Percentiles rank a stretch among this genome's conserved stretches.
These are phyloP conservation scores for Branchellion lobata DNA, from an alignment of 2,888 invertebrate genomes.

Conservation along the genomic window DNA sequence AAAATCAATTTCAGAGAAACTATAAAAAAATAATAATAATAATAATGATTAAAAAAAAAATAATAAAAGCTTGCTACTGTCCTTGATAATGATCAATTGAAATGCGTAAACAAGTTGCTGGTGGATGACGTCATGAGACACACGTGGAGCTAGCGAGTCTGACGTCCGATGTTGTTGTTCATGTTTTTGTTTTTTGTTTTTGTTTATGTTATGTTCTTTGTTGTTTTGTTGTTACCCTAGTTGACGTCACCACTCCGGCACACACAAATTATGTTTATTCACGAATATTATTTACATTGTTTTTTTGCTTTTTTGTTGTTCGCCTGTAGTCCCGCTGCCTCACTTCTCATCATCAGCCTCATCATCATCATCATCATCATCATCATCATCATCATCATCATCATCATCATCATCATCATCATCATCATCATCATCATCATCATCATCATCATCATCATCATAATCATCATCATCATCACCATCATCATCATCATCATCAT, in stretches of 20 bases:
- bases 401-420: background rate
- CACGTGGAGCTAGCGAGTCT: background rate
- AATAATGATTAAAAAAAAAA: background rate
- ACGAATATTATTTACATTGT: too few species aligned
- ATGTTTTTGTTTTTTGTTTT: background rate
- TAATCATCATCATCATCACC: too few species aligned
- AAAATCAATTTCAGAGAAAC: background rate
- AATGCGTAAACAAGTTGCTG: background rate
- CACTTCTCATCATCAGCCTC: constrained; percentile 6
- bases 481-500: background rate
- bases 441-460: background rate
- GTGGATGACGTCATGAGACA: background rate
- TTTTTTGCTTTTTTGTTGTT: too few species aligned
- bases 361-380: constrained; percentile 16
- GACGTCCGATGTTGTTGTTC: background rate
- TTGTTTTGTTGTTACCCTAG: background rate
- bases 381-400: constrained; percentile 2
- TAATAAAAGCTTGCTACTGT: background rate
- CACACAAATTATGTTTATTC: too few species aligned
- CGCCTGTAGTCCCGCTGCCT: background rate
- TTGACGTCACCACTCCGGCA: background rate
- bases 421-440: constrained; percentile 4
- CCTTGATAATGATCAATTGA: background rate
- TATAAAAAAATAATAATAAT: background rate
- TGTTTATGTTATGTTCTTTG: too few species aligned